Percentiles rank a stretch among this genome's conserved stretches.
Evolutionary conservation across 1,140 invertebrate species (phyloP).

Genomic region (Halesus radiatus): DNA sequence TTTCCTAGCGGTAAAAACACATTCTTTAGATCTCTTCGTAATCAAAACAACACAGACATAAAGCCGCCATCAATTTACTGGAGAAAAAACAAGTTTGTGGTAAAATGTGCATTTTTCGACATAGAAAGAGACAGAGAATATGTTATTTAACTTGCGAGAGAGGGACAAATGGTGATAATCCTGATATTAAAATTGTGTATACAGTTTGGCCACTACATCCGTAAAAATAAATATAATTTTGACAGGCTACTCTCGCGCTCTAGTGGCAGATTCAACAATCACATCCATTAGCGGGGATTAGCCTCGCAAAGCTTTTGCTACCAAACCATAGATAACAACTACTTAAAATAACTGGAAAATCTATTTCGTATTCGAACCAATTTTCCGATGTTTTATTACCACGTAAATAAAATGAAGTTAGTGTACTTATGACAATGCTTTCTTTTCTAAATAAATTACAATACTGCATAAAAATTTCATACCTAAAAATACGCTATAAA

Average conservation of each 20-base stretch:
- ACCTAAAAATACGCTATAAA: too few relatives aligned
- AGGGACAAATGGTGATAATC: constrained; percentile 13
- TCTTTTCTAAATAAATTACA: too few relatives aligned
- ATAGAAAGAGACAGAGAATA: constrained; percentile 11
- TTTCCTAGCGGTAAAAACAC: constrained; percentile 4
- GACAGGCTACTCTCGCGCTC: neutral
- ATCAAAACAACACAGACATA: constrained; percentile 47
- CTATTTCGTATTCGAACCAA: neutral
- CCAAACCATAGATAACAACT: constrained; percentile 1
- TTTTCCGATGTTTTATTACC: neutral
- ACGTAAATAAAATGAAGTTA: neutral
- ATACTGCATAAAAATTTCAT: too few relatives aligned
- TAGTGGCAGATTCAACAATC: neutral
- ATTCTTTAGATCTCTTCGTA: constrained; percentile 16
- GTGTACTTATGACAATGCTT: neutral
- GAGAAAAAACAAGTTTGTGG: constrained; percentile 47
- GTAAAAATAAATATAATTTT: constrained; percentile 28
- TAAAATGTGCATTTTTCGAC: constrained; percentile 46
- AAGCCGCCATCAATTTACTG: constrained; percentile 45
- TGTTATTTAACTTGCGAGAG: neutral
- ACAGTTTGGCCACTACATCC: constrained; percentile 35
- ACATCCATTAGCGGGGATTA: neutral
- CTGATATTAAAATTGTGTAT: constrained; percentile 28
- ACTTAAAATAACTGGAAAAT: neutral
- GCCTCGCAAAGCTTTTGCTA: neutral